phyloP scores from a whole-genome alignment of 1,140 invertebrate species.

The Chelonus insularis region DNA sequence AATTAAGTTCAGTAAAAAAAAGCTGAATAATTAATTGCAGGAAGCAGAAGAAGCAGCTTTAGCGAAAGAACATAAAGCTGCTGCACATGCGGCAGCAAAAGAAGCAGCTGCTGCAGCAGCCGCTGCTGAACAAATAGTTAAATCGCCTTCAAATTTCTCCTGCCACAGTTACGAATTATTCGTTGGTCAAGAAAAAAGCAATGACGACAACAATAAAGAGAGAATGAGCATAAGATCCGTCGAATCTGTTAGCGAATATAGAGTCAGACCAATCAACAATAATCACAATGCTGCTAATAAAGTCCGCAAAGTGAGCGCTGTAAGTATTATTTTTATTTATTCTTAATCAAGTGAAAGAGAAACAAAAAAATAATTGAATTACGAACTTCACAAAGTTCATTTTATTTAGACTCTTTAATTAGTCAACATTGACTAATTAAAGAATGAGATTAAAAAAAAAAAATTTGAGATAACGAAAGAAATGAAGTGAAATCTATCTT shows the following conservation, averaged over 20 bases:
- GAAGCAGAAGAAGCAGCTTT: constrained; percentile 81
- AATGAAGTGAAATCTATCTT: no score
- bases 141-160: constrained; percentile 87
- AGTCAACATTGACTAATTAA: no score
- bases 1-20: no score
- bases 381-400: neutral
- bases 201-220: constrained; percentile 86
- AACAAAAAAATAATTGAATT: neutral
- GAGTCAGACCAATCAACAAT: constrained; percentile 62
- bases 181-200: constrained; percentile 81
- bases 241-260: constrained; percentile 84
- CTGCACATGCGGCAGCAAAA: constrained; percentile 69
- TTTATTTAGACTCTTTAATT: neutral
- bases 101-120: constrained; percentile 62
- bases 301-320: constrained; percentile 87
- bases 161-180: constrained; percentile 89
- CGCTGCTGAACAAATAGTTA: constrained; percentile 66
- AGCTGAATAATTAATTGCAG: constrained; percentile 53
- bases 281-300: constrained; percentile 62
- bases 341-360: neutral
- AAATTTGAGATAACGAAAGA: no score
- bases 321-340: constrained; percentile 63
- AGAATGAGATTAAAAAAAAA: no score
- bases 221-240: constrained; percentile 87
- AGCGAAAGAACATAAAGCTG: constrained; percentile 72